These are phyloP conservation scores for Sarcophilus harrisii DNA, from an alignment of 2,797 vertebrate species.

Conservation along the genomic window DNA sequence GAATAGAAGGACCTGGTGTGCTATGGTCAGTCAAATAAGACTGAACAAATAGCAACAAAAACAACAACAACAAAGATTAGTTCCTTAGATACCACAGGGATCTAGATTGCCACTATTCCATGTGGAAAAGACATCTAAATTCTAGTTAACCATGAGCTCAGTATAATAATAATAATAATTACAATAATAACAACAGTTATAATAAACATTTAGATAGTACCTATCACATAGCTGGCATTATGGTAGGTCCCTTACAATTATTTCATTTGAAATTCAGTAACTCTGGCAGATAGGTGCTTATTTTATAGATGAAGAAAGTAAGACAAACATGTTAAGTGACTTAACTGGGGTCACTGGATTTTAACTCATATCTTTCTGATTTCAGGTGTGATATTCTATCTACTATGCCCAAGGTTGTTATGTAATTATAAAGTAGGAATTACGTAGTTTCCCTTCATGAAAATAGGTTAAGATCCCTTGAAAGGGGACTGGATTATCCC, in stretches of 20 bases:
- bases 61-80: too few species aligned
- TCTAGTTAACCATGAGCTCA: background rate
- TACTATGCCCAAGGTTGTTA: background rate
- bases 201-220: background rate
- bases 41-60: too few species aligned
- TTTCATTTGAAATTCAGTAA: background rate
- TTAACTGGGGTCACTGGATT: background rate
- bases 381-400: background rate
- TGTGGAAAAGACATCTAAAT: background rate
- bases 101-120: background rate
- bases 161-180: background rate
- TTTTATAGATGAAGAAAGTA: background rate
- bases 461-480: background rate
- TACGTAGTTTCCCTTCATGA: background rate
- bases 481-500: background rate
- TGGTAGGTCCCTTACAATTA: background rate
- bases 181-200: too few species aligned
- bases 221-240: background rate
- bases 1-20: background rate
- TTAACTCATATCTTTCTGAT: background rate
- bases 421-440: background rate
- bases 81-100: background rate
- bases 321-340: background rate
- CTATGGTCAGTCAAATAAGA: background rate
- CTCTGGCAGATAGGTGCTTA: background rate